phyloP scores from a whole-genome alignment of 2,797 vertebrate genomes.

The Accipiter badius region DNA sequence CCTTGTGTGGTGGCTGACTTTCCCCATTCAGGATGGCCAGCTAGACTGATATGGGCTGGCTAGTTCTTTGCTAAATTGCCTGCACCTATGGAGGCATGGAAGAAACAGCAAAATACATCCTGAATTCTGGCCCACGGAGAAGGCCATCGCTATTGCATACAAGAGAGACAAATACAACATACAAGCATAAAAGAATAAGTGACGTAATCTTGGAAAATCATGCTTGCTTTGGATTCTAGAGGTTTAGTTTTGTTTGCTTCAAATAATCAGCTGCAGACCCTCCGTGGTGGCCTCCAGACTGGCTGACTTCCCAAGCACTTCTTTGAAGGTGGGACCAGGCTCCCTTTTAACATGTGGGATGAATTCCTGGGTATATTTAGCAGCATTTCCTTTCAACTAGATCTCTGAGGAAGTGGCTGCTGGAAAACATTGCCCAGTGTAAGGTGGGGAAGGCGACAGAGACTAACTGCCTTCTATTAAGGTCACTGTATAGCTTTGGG shows the following conservation, averaged over 20 bases:
- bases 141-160: neutral
- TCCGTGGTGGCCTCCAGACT: neutral
- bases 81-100: neutral
- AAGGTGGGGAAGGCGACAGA: neutral
- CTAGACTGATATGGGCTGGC: neutral
- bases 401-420: neutral
- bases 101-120: neutral
- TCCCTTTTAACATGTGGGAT: neutral
- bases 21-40: neutral
- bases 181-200: neutral
- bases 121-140: neutral
- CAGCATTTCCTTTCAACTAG: neutral
- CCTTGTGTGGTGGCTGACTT: neutral
- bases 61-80: neutral
- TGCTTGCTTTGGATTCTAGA: neutral
- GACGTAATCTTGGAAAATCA: neutral
- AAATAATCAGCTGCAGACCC: neutral
- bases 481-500: neutral
- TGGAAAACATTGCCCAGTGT: neutral
- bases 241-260: neutral
- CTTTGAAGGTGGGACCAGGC: neutral
- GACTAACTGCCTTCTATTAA: neutral
- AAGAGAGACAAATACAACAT: neutral
- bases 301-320: neutral
- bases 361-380: neutral